A percentile compares a stretch with the other conserved stretches of the same genome.
These are phyloP conservation scores for Pomatostomus ruficeps DNA, from an alignment of 2,113 vertebrate species.

Conservation along the genomic window DNA sequence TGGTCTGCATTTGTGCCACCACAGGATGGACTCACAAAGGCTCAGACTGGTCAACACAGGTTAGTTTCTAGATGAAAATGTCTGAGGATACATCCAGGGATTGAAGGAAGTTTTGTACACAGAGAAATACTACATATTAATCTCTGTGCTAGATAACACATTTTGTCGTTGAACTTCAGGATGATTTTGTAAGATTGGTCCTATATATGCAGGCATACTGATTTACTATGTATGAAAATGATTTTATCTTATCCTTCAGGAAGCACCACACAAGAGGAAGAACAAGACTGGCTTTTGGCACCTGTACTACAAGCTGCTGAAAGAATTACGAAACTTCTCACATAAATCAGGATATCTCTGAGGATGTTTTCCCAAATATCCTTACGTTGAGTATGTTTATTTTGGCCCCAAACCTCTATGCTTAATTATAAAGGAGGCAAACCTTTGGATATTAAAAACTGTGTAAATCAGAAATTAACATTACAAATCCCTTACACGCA, in stretches of 20 bases:
- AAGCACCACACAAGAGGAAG: neutral
- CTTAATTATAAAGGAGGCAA: neutral
- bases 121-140: neutral
- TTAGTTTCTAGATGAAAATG: neutral
- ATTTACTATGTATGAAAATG: neutral
- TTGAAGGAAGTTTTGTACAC: neutral
- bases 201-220: neutral
- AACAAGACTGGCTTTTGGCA: neutral
- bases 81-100: neutral
- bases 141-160: neutral
- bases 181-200: neutral
- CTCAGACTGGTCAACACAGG: neutral
- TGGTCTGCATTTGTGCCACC: neutral
- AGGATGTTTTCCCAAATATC: neutral
- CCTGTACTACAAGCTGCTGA: neutral
- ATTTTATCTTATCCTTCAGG: neutral
- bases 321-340: neutral
- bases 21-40: neutral
- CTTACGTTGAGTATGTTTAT: fast-evolving
- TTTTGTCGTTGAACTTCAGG: neutral
- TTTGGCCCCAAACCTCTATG: neutral
- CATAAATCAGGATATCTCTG: neutral
- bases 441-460: neutral
- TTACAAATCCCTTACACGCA: neutral
- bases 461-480: neutral